Evolutionary conservation across 2,797 vertebrate genomes (phyloP), one percentile per base, ranked within the genome.

Genomic region (Tiaroga cobitis): DNA sequence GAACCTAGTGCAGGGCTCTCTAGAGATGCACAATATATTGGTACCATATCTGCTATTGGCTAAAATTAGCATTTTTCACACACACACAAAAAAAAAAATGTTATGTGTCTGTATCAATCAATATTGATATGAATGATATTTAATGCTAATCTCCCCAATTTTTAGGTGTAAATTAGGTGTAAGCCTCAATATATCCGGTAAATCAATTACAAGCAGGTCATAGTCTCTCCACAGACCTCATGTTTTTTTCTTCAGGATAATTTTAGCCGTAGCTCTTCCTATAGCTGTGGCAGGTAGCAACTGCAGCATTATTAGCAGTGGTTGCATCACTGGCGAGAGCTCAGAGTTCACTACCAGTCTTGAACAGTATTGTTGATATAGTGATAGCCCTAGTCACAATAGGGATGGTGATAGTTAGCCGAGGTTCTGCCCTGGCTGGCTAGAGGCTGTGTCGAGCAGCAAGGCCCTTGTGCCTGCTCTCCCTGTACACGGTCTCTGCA

Each of bases 401-500:
- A 72, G 56, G 68, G 83, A 80, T 73, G 77, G 73, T 83, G 78
- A 85, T 87, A 54, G 87, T 87, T 89, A 83, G 73, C 83, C 65
- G 68, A 87, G 85, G 87, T 88, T 88, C 86, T 73, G 80, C 82
- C 85, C 43, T 69, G 51, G 84, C 81, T 81, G 73, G 63, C 67
- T 84, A 76, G 85, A 84, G 85, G 85, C 86, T 86, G 83, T 83
- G 67, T 75, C 24, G 34, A 82, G 73, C 74, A 82, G 75, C 63
- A 13, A 59, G 87, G 81, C 85, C 82, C 79, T 69, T 34, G 65
- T 85, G 83, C 76, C 85, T 82, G 88, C 74, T 86, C 87, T 80
- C 81, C 80, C 87, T 54, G 21, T 81, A 83, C 84, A 89, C 81
- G 89, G 84, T 19, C 76, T 90, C 84, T 89, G 90, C 91, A 88